phyloP scores from a whole-genome alignment of 2,888 invertebrate species.

The Apodemia duryi region DNA sequence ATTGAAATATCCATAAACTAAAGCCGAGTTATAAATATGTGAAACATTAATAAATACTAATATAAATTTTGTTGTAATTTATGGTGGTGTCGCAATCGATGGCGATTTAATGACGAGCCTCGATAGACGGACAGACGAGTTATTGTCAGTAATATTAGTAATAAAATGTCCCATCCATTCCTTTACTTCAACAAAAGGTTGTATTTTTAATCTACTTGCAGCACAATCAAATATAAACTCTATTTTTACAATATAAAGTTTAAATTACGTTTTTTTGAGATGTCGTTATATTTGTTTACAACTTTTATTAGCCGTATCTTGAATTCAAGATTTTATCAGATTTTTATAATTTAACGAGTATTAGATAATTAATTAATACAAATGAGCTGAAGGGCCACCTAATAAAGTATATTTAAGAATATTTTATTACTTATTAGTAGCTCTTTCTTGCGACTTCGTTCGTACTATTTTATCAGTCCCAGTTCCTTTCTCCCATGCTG shows the following conservation, averaged over 20 bases:
- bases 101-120: slow-evolving; percentile 55
- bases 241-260: not conserved
- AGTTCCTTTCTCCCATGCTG: no score
- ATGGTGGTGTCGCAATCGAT: slow-evolving; percentile 33
- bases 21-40: slow-evolving; percentile 45
- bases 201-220: slow-evolving; percentile 4
- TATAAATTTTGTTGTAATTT: slow-evolving; percentile 12
- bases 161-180: slow-evolving; percentile 23
- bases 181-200: slow-evolving; percentile 7
- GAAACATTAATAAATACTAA: slow-evolving; percentile 13
- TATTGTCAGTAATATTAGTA: slow-evolving; percentile 44
- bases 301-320: slow-evolving; percentile 12
- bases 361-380: slow-evolving; percentile 14
- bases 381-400: slow-evolving; percentile 3
- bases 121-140: slow-evolving; percentile 47
- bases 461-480: no score
- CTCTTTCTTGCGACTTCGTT: no score
- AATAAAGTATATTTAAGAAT: not conserved
- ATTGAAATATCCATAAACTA: slow-evolving; percentile 6
- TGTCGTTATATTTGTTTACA: slow-evolving; percentile 13
- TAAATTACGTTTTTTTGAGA: not conserved
- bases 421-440: not conserved
- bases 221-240: not conserved
- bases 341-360: slow-evolving; percentile 15
- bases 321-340: slow-evolving; percentile 14